Percentiles rank a stretch among this genome's conserved stretches.
These are phyloP conservation scores for Arenaria interpres DNA, from an alignment of 2,113 vertebrate genomes.

Conservation along the genomic window DNA sequence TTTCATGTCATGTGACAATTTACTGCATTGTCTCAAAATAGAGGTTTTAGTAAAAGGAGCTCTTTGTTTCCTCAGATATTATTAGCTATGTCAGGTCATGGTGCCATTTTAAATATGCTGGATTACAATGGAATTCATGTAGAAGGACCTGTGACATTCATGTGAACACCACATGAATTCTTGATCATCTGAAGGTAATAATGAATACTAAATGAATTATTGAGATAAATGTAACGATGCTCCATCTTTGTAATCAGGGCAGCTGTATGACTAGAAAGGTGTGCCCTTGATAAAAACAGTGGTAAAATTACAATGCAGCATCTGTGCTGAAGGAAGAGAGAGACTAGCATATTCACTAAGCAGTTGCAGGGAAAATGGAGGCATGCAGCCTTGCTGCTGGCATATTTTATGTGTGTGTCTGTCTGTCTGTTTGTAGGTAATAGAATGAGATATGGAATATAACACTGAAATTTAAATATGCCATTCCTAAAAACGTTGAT, in stretches of 20 bases:
- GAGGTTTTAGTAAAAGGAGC: background rate
- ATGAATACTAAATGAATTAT: slow-evolving; percentile 16
- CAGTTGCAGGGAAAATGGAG: background rate
- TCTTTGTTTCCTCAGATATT: background rate
- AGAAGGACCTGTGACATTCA: slow-evolving; percentile 13
- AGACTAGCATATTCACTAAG: background rate
- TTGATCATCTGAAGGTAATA: background rate
- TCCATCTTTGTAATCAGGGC: background rate
- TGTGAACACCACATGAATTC: background rate
- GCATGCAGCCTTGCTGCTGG: background rate
- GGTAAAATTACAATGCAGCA: background rate
- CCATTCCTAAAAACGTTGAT: background rate
- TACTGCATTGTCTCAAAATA: background rate
- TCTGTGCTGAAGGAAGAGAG: background rate
- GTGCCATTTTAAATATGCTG: background rate
- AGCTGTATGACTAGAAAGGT: background rate
- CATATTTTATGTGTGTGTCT: background rate
- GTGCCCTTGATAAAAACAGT: background rate
- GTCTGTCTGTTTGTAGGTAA: background rate
- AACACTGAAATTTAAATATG: background rate
- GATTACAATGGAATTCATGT: background rate
- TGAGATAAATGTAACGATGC: background rate
- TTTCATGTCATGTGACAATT: background rate
- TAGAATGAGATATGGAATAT: background rate
- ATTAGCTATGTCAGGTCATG: background rate